Evolutionary conservation across 2,888 invertebrate species (phyloP).

Genomic region (Xylophagus ater): DNA sequence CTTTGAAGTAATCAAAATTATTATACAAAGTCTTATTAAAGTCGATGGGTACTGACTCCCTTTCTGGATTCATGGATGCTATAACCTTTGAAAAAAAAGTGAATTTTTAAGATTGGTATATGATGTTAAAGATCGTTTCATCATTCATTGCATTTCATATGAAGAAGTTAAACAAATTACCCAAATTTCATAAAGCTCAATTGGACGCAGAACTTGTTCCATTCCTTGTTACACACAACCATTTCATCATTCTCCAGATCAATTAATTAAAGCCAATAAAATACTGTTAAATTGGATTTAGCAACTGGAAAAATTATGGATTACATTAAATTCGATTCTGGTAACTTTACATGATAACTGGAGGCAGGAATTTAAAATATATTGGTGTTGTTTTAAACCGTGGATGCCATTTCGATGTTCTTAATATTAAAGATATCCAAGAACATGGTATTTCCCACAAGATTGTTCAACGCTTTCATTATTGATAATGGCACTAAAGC

Average conservation of each 20-base stretch:
- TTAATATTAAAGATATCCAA: conserved; percentile 93
- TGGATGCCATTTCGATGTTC: conserved; percentile 98
- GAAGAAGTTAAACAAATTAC: conserved; percentile 99
- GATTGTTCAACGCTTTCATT: conserved; percentile 96
- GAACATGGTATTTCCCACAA: conserved; percentile 96
- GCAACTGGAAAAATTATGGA: conserved; percentile 90
- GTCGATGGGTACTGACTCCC: conserved; percentile 98
- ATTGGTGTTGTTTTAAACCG: conserved; percentile 95
- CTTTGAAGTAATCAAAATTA: conserved; percentile 93
- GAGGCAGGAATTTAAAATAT: conserved; percentile 98
- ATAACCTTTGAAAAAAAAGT: conserved; percentile 91
- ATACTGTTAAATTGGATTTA: conserved; percentile 93
- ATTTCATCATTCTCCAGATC: conserved; percentile 96
- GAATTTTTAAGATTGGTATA: conserved; percentile 97
- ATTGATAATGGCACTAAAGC: conserved; percentile 97
- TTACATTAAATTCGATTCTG: conserved; percentile 95
- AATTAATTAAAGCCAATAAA: conserved; percentile 90
- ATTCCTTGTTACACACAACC: conserved; percentile 91
- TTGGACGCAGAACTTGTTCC: conserved; percentile 94
- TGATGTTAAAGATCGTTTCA: conserved; percentile 97
- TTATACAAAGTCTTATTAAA: conserved; percentile 95
- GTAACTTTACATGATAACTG: conserved; percentile 98
- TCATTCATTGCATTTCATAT: conserved; percentile 90
- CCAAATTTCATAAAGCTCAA: conserved; percentile 82
- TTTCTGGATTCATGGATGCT: conserved; percentile 98